These are phyloP conservation scores for Scarus forsteni DNA, from an alignment of 2,797 vertebrate species.

Conservation along the genomic window DNA sequence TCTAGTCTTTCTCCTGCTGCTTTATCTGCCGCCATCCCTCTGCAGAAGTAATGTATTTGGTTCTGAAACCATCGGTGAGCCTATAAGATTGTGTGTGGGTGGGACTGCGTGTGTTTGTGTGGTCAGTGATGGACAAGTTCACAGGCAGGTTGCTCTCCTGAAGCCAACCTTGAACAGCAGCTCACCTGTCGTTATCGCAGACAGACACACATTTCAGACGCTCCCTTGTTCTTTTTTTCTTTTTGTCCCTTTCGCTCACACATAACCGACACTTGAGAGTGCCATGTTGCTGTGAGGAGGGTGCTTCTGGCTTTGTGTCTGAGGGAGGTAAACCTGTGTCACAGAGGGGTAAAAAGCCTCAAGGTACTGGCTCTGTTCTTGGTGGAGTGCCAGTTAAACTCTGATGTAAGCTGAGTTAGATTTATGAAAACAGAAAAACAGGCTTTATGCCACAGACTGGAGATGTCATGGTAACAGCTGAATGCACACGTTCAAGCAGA, in stretches of 20 bases:
- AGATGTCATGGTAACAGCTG: too few relatives aligned
- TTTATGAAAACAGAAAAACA: not conserved
- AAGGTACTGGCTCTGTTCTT: not conserved
- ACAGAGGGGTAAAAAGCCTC: constrained; percentile 2
- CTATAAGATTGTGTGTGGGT: constrained; percentile 1
- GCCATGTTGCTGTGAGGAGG: not conserved
- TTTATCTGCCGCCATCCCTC: constrained; percentile 30
- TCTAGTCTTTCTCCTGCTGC: constrained; percentile 10
- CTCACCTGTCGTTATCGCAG: constrained; percentile 25
- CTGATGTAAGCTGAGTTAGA: not conserved
- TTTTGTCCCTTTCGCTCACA: constrained; percentile 8
- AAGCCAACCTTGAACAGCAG: constrained; percentile 28
- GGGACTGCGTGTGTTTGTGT: constrained; percentile 10
- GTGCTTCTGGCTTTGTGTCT: constrained; percentile 30
- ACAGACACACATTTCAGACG: not conserved
- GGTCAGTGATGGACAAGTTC: constrained; percentile 36
- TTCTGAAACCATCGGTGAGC: constrained; percentile 12
- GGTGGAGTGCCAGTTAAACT: constrained; percentile 5
- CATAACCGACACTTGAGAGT: constrained; percentile 17
- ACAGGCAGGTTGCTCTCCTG: constrained; percentile 44
- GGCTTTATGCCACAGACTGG: not conserved
- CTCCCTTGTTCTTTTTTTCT: not conserved
- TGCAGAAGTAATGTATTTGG: constrained; percentile 44
- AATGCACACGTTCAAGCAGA: too few relatives aligned
- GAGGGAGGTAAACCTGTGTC: constrained; percentile 29